Evolutionary conservation across 2,888 invertebrate species (phyloP), one percentile per base, ranked within the genome.

Genomic region (Acanthopleura granulata): DNA sequence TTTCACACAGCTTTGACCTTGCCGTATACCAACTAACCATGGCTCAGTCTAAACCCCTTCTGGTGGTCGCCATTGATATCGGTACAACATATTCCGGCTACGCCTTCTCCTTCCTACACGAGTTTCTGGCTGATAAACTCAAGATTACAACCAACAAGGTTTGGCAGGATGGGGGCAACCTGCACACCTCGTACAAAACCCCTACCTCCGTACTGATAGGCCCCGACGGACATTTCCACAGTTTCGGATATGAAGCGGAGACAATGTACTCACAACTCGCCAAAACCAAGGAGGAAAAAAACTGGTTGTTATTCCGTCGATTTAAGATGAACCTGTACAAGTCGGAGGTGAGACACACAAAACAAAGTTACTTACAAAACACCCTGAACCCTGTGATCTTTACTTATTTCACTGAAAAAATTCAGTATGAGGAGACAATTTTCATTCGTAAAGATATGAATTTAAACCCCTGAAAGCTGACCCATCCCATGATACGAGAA

Each of bases 31-130:
- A 9, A 9, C 4, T 40, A 40, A 40, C 40, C 40, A 57, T 57
- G 57, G 57, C 57, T 12, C n/a, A 18, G n/a, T n/a, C n/a, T 12
- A 57, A 22, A 18, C 57, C 57, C 18, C 57, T 89, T 73, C 91
- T 92, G 0, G 91, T 92, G 0, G 91, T 92, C 1, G 92, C 92
- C 16, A 91, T 92, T 51, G 92, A 92, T 84, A 91, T 92, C 76
- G 92, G 92, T 16, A 92, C 92, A 0, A 91, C 92, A 0, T 92
- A 91, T 86, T 91, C 91, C 75, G 92, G 92, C 3, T 92, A 92
- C 80, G 92, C 92, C 11, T 92, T 91, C 85, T 62, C 66, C 49
- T 74, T 92, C 82, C 89, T 89, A n/a, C 80, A 89, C 29, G 91
- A 91, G 57, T 57, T 57, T 22, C 57, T 57, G n/a, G 22, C n/a